phyloP scores from a whole-genome alignment of 1,140 invertebrate species.

The Drosophila teissieri region DNA sequence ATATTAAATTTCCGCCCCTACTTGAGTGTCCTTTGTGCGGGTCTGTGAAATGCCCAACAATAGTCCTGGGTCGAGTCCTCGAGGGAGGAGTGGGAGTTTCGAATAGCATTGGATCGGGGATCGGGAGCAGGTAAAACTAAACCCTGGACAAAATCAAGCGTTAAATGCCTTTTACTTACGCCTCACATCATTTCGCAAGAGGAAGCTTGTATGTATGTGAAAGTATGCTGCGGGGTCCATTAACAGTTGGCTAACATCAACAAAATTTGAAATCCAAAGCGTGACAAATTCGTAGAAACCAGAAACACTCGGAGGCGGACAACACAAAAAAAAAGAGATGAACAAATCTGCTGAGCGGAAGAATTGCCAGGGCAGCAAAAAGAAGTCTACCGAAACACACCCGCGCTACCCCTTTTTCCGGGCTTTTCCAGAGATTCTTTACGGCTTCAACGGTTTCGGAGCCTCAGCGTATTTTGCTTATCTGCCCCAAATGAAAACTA shows the following conservation, averaged over 20 bases:
- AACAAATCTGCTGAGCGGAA: constrained; percentile 19
- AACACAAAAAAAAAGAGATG: not conserved
- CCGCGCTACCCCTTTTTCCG: constrained; percentile 7
- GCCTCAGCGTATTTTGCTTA: constrained; percentile 60
- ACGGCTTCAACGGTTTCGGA: constrained; percentile 11
- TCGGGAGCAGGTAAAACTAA: constrained; percentile 71
- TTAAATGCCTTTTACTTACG: constrained; percentile 80
- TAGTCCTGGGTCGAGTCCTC: constrained; percentile 32
- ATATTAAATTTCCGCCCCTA: constrained; percentile 80
- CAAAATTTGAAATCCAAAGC: constrained; percentile 80
- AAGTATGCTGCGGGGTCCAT: constrained; percentile 50
- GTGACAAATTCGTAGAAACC: constrained; percentile 78
- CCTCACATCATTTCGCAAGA: constrained; percentile 54
- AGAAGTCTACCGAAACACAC: constrained; percentile 26
- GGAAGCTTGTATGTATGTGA: constrained; percentile 23
- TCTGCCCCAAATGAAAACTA: constrained; percentile 43
- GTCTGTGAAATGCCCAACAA: constrained; percentile 50
- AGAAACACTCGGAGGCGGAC: constrained; percentile 27
- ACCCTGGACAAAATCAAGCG: constrained; percentile 72
- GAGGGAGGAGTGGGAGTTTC: constrained; percentile 23
- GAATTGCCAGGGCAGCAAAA: constrained; percentile 72
- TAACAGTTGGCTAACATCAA: constrained; percentile 78
- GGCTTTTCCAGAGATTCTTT: constrained; percentile 15
- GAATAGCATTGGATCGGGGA: constrained; percentile 46
- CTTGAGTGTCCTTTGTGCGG: constrained; percentile 69